Evolutionary conservation across 2,113 vertebrate genomes (phyloP).

Genomic region (Himantopus leucocephalus): DNA sequence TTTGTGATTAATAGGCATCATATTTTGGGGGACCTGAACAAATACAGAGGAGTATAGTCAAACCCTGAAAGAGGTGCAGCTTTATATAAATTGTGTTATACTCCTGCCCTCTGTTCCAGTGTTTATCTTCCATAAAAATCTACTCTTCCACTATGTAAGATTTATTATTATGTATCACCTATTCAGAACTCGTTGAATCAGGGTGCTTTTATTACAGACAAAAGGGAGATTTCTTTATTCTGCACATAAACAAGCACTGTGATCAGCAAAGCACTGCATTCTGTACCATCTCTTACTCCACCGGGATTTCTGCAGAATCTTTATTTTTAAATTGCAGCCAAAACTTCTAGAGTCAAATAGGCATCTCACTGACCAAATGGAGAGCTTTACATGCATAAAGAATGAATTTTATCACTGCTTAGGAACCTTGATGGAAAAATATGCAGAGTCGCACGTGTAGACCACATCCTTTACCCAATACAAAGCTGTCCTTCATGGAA

Average conservation of each 20-base stretch:
- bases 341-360: background rate
- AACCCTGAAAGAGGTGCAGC: background rate
- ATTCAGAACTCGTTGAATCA: conserved; percentile 5
- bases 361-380: background rate
- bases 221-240: conserved; percentile 26
- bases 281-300: background rate
- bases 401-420: background rate
- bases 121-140: conserved; percentile 50
- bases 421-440: background rate
- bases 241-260: background rate
- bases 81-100: conserved; percentile 24
- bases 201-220: conserved; percentile 48
- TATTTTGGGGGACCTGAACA: background rate
- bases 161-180: conserved; percentile 36
- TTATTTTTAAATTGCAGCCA: background rate
- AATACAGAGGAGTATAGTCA: background rate
- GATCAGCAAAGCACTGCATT: background rate
- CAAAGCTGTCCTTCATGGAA: background rate
- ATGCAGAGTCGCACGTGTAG: background rate
- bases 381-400: background rate
- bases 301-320: background rate
- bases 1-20: background rate
- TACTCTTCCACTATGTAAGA: background rate
- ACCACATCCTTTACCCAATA: background rate
- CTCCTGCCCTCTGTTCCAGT: conserved; percentile 9